These are phyloP conservation scores for Camelus bactrianus DNA, from an alignment of 2,113 vertebrate species.

Conservation along the genomic window DNA sequence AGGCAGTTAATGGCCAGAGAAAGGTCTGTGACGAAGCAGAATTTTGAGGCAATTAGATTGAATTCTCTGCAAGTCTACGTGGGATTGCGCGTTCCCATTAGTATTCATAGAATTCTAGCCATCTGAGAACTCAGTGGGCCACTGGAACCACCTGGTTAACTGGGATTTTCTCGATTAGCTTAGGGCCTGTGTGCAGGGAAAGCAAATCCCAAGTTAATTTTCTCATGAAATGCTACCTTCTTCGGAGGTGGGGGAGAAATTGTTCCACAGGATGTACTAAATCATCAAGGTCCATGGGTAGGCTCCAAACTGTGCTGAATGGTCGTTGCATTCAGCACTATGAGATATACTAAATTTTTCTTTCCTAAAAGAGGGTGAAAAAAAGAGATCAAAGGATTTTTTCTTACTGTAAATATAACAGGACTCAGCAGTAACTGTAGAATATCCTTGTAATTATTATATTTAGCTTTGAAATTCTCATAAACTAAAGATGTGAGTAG, in stretches of 20 bases:
- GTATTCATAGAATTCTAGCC: neutral
- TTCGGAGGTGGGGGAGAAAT: neutral
- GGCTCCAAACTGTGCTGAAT: neutral
- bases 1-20: neutral
- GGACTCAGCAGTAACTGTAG: neutral
- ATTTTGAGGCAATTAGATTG: neutral
- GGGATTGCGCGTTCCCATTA: neutral
- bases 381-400: neutral
- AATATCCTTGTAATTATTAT: neutral
- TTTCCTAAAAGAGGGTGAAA: neutral
- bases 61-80: neutral
- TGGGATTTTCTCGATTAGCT: neutral
- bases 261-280: neutral
- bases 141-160: neutral
- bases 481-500: neutral
- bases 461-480: neutral
- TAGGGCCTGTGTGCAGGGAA: neutral
- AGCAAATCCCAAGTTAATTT: neutral
- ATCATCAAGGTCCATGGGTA: neutral
- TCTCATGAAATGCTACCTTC: neutral
- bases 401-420: neutral
- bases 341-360: neutral
- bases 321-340: accelerated
- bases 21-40: neutral
- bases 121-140: no score